phyloP scores from a whole-genome alignment of 2,113 vertebrate genomes.

The Microtus oregoni region DNA sequence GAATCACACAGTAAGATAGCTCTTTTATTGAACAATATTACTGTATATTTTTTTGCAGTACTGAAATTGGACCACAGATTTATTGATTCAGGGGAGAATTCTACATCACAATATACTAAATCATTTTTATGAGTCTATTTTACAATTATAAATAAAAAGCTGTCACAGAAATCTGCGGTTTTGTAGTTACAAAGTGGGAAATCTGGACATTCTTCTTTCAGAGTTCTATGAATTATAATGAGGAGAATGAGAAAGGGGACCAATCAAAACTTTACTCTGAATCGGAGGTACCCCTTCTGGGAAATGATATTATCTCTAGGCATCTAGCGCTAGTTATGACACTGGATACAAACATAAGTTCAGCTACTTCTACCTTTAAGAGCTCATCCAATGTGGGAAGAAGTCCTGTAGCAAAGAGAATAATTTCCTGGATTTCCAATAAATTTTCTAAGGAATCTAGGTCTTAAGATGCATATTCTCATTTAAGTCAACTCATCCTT shows the following conservation, averaged over 20 bases:
- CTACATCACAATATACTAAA: neutral
- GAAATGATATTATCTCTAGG: neutral
- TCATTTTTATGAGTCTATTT: neutral
- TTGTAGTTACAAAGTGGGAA: neutral
- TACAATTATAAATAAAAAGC: neutral
- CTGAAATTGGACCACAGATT: neutral
- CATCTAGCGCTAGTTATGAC: neutral
- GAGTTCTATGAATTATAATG: neutral
- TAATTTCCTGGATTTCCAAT: neutral
- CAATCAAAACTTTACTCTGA: neutral
- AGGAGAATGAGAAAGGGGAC: neutral
- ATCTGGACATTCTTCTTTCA: neutral
- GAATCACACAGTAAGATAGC: neutral
- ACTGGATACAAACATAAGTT: neutral
- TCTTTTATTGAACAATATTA: neutral
- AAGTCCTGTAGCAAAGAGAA: neutral
- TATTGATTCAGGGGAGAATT: neutral
- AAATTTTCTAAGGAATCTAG: neutral
- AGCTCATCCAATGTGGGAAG: neutral
- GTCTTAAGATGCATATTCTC: neutral
- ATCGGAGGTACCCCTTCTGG: neutral
- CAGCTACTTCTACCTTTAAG: neutral
- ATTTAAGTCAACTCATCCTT: neutral
- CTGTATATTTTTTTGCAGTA: neutral
- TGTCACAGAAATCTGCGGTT: neutral